phyloP scores from a whole-genome alignment of 2,888 invertebrate species.

The Epiblema foenella region DNA sequence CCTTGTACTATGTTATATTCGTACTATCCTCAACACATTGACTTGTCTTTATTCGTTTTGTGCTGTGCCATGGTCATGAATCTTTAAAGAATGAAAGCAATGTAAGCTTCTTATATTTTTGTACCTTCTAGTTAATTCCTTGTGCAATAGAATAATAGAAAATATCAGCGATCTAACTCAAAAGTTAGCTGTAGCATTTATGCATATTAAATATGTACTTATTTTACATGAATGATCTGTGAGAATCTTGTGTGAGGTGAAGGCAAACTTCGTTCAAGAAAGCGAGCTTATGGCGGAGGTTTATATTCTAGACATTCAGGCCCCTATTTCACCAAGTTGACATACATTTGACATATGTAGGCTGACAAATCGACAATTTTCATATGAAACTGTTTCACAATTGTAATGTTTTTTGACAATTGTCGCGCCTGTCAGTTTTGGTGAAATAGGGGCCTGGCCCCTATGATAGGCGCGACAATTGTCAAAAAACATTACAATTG shows the following conservation, averaged over 20 bases:
- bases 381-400: too few relatives aligned
- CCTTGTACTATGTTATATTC: not conserved
- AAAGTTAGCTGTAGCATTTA: constrained; percentile 46
- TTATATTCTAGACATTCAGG: too few relatives aligned
- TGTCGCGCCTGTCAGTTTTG: too few relatives aligned
- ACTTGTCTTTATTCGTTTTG: not conserved
- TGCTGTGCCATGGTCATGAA: not conserved
- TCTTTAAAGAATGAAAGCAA: not conserved
- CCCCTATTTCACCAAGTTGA: too few relatives aligned
- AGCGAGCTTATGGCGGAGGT: too few relatives aligned
- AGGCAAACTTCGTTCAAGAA: not conserved
- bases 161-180: not conserved
- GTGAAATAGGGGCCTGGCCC: too few relatives aligned
- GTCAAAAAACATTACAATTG: too few relatives aligned
- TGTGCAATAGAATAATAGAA: constrained; percentile 5
- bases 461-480: too few relatives aligned
- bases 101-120: not conserved
- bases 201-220: constrained; percentile 59
- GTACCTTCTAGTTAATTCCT: not conserved
- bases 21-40: not conserved
- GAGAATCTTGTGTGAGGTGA: constrained; percentile 35
- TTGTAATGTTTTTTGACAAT: too few relatives aligned
- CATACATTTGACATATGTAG: too few relatives aligned
- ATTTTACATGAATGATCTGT: constrained; percentile 49
- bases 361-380: too few relatives aligned